Conservation (phyloP, 2,113 vertebrate species). For the Sceloporus tristichus region DNA sequence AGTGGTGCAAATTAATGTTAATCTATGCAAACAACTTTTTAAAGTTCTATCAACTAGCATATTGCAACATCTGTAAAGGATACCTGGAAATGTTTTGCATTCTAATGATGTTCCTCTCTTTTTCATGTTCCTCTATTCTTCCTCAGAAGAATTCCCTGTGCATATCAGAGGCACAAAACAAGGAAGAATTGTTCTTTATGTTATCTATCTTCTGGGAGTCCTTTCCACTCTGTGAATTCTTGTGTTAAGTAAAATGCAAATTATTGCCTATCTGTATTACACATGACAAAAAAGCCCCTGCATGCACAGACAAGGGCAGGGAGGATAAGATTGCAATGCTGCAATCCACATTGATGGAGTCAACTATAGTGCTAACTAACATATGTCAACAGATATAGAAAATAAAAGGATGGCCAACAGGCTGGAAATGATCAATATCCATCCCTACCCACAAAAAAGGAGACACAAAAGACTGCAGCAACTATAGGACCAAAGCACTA, state of each 20-base stretch:
- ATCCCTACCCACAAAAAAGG: too few species aligned
- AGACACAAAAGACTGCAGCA: too few species aligned
- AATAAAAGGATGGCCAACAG: too few species aligned
- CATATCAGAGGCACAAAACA: neutral
- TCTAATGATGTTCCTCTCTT: neutral
- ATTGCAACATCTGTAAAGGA: neutral
- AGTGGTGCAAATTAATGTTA: neutral
- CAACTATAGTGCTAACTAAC: too few species aligned
- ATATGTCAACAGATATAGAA: too few species aligned
- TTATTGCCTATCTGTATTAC: neutral
- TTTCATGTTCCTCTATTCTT: neutral
- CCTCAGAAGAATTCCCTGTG: neutral
- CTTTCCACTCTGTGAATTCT: neutral
- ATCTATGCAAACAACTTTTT: neutral
- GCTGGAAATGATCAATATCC: too few species aligned
- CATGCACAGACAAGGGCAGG: neutral
- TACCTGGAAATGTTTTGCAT: neutral
- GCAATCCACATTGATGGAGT: too few species aligned
- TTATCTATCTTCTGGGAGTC: neutral
- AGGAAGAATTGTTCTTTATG: neutral
- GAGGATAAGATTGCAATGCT: too few species aligned
- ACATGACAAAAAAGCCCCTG: neutral
- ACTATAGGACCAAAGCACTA: too few species aligned
- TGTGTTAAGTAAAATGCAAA: neutral
- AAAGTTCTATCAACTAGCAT: neutral